Evolutionary conservation across 2,888 invertebrate species (phyloP).

Genomic region (Noctua pronuba): DNA sequence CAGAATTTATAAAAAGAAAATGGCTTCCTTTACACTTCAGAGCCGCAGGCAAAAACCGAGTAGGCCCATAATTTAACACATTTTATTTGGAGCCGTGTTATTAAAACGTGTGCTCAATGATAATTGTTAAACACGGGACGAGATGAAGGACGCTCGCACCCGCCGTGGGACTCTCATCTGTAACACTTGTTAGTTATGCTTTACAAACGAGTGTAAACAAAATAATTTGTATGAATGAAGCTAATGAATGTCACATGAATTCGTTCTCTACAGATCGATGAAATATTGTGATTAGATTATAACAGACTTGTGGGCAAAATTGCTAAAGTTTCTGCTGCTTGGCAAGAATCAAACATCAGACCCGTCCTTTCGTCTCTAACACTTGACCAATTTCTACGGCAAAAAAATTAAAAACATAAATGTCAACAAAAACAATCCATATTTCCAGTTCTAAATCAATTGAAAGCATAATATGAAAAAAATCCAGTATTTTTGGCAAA

Average conservation of each 20-base stretch:
- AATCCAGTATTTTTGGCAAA: neutral
- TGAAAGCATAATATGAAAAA: neutral
- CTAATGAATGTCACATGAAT: neutral
- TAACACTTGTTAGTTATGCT: constrained; percentile 8
- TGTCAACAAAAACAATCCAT: neutral
- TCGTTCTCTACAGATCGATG: neutral
- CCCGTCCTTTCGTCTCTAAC: neutral
- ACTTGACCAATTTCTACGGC: neutral
- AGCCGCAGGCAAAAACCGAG: constrained; percentile 20
- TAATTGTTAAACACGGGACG: constrained; percentile 49
- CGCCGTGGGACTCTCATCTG: neutral
- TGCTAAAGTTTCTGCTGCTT: too few relatives aligned
- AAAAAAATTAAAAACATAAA: neutral
- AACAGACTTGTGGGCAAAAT: neutral
- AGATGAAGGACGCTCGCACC: constrained; percentile 18
- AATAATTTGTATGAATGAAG: constrained; percentile 7
- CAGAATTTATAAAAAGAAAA: neutral
- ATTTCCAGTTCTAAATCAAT: neutral
- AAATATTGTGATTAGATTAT: neutral
- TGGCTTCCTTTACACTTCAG: constrained; percentile 12
- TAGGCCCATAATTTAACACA: constrained; percentile 44
- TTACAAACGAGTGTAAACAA: constrained; percentile 4
- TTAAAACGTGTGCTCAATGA: constrained; percentile 49
- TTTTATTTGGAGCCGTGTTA: constrained; percentile 37
- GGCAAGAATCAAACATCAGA: neutral